Evolutionary conservation across 2,797 vertebrate species (phyloP).

Genomic region (Cygnus olor): DNA sequence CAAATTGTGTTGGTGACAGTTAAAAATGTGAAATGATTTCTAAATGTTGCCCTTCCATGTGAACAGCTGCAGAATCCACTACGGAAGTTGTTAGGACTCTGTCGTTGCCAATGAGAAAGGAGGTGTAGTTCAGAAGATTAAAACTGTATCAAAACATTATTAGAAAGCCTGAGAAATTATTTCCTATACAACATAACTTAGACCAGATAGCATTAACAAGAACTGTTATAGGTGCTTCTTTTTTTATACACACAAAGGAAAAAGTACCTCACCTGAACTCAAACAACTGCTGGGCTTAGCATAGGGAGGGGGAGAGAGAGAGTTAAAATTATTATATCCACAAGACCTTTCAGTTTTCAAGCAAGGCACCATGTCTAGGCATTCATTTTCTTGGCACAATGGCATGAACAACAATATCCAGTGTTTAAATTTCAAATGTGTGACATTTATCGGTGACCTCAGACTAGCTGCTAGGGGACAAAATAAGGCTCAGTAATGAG

Average conservation of each 20-base stretch:
- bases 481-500: rapidly evolving
- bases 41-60: background rate
- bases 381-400: background rate
- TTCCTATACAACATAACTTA: background rate
- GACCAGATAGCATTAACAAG: background rate
- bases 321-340: background rate
- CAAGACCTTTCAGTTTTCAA: background rate
- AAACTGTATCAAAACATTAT: background rate
- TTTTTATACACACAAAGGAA: background rate
- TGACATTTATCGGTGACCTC: background rate
- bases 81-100: background rate
- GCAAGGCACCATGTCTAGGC: background rate
- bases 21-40: background rate
- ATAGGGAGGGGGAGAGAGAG: too few relatives aligned
- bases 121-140: background rate
- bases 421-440: background rate
- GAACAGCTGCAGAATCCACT: background rate
- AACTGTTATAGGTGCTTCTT: background rate
- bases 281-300: background rate
- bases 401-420: rapidly evolving
- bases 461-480: background rate
- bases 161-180: background rate
- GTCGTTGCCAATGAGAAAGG: background rate
- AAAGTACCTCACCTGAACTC: background rate
- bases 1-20: background rate